Base-by-base conservation (phyloP, 2,797 vertebrate genomes). In the Pipistrellus nathusii region DNA sequence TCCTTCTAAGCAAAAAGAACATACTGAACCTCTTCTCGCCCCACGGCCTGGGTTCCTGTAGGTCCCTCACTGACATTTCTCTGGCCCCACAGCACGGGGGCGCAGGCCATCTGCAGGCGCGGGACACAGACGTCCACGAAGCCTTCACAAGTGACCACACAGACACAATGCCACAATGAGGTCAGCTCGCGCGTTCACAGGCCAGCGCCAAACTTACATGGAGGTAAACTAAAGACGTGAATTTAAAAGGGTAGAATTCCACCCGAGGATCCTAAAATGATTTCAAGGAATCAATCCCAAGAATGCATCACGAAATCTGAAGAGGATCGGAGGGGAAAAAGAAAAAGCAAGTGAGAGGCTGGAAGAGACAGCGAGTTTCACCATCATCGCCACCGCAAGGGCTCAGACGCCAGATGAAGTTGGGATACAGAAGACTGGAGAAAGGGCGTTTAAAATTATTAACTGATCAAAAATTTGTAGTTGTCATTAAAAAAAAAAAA, bases 401-500 rank as follows among this genome's bases (percentile, higher is more conserved):
- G 83, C 90, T 5, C 8, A 9, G 95, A 71, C 77, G 57, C 8
- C 96, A 97, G 92, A 95, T 97, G 97, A 94, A 97, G 73, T 90
- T 8, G 44, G 76, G 97, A 96, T 88, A 97, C 95, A 97, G 88
- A 95, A 92, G 98, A 97, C 25, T 94, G 90, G 87, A 97, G 94
- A 97, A 97, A 92, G 55, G 96, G 95, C 95, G 96, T 96, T 98
- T 97, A 96, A 97, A 97, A 98, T 98, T 98, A 98, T 98, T 98
- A 98, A 95, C 96, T 97, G 96, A 98, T 98, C 90, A 98, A 98
- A 98, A 98, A 98, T 98, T 98, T 98, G 98, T 98, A 98, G 98
- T 98, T 98, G 98, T 98, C 98, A 98, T 97, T 98, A 96, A 95
- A 96, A 97, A 55, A 93, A 93, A 95, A 97, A 23, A 78, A 95